Conservation (phyloP, 1,140 invertebrate genomes). For the Bombus waltoni region DNA sequence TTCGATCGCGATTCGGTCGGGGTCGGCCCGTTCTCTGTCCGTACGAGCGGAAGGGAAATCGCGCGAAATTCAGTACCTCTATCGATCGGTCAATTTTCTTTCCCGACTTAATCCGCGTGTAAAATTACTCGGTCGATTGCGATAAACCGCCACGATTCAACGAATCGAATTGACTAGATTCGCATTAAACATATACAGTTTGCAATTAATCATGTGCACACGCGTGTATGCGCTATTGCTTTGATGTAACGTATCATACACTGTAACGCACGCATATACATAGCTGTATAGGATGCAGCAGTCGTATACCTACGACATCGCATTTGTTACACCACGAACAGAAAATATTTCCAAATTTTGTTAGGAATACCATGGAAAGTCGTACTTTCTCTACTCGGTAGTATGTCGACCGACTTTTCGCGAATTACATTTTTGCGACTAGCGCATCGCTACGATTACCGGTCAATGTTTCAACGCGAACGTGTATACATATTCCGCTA, state of each 20-base stretch:
- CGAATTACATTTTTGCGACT: not conserved
- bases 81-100: not conserved
- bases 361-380: not conserved
- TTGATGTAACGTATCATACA: conserved; percentile 24
- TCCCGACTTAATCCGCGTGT: not conserved
- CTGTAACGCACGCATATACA: conserved; percentile 5
- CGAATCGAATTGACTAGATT: conserved; percentile 56
- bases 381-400: not conserved
- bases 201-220: conserved; percentile 27
- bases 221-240: conserved; percentile 46
- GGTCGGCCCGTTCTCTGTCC: not conserved
- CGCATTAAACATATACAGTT: conserved; percentile 43
- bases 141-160: conserved; percentile 47
- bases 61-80: conserved; percentile 10
- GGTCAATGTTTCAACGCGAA: not conserved
- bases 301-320: not conserved
- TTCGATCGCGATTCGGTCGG: not conserved
- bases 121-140: conserved; percentile 40
- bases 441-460: not conserved
- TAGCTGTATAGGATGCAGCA: not conserved
- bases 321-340: not conserved
- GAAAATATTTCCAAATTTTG: conserved; percentile 19
- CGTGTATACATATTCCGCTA: not conserved
- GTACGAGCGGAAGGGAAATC: conserved; percentile 6
- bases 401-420: not conserved